Evolutionary conservation across 2,888 invertebrate genomes (phyloP).

Genomic region (Dicycla oo): DNA sequence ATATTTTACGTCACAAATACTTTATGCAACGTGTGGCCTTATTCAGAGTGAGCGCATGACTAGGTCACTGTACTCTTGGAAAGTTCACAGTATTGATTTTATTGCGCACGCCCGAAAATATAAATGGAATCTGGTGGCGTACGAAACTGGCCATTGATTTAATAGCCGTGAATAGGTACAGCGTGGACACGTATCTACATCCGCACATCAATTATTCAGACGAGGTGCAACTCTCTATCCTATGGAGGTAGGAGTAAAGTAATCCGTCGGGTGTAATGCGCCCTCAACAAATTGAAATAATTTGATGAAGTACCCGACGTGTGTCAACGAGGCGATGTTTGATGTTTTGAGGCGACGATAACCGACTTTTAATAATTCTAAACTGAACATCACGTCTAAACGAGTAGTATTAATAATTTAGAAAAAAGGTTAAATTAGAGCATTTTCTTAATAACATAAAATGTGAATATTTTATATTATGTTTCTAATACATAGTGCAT

Average conservation of each 20-base stretch:
- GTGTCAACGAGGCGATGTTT: constrained; percentile 59
- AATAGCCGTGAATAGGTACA: constrained; percentile 65
- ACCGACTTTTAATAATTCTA: no score
- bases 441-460: no score
- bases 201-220: constrained; percentile 51
- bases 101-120: constrained; percentile 89
- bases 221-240: constrained; percentile 54
- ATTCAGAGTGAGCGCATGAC: constrained; percentile 81
- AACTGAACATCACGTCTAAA: no score
- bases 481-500: no score
- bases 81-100: constrained; percentile 90
- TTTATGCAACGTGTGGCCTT: constrained; percentile 84
- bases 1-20: constrained; percentile 76
- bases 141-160: constrained; percentile 77
- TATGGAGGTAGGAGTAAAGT: constrained; percentile 57
- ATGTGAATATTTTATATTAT: no score
- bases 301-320: constrained; percentile 60
- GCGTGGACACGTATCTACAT: constrained; percentile 44
- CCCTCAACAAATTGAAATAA: constrained; percentile 63
- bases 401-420: no score
- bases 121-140: constrained; percentile 81
- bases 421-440: no score
- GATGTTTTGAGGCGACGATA: no score
- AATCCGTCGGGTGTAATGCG: constrained; percentile 58
- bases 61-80: constrained; percentile 88